Evolutionary conservation across 2,888 invertebrate species (phyloP), one percentile per base, ranked within the genome.

Genomic region (Chaitophorus viminalis): DNA sequence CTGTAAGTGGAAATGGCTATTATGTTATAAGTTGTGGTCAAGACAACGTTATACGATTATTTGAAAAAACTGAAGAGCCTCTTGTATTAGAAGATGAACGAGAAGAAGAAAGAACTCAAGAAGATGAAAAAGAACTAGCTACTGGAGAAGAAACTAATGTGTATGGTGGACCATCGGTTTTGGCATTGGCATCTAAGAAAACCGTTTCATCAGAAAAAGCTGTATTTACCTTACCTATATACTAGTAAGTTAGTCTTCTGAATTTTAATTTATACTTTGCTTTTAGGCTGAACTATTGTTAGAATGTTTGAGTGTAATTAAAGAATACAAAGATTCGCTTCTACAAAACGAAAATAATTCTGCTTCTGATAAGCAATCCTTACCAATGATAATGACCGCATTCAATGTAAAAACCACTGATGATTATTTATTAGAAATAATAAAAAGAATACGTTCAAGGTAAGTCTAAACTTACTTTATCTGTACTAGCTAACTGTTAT

Each of bases 21-120:
- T 95, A 94, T 92, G 93, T 94, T 29, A 95, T 94, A 11, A 95
- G 96, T 33, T 95, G 96, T 90, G 98, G 98, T 52, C 95, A 95
- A 1, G 99, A 99, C 93, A 93, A 95, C 90, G 96, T 97, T 31
- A 91, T 99, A 89, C 93, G 99, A 0, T 92, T 99, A 88, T 98
- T 94, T 93, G 94, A 97, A 91, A 95, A 96, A 90, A 95, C 97
- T 0, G 94, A 95, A 68, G 98, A 99, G 92, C 94, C 96, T 4
- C 93, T 99, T 77, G 96, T 99, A n/a, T 92, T 99, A 21, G 95
- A 98, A 90, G 99, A 99, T 91, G 94, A 96, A 89, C 94, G 95
- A 90, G 99, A 99, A 91, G 93, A 95, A 91, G 96, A 95, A 90
- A 90, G 93, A 88, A 95, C 97, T 68, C 96, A 96, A 91, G 95